phyloP scores from a whole-genome alignment of 2,797 vertebrate genomes.

The Thripadectes ignobilis region DNA sequence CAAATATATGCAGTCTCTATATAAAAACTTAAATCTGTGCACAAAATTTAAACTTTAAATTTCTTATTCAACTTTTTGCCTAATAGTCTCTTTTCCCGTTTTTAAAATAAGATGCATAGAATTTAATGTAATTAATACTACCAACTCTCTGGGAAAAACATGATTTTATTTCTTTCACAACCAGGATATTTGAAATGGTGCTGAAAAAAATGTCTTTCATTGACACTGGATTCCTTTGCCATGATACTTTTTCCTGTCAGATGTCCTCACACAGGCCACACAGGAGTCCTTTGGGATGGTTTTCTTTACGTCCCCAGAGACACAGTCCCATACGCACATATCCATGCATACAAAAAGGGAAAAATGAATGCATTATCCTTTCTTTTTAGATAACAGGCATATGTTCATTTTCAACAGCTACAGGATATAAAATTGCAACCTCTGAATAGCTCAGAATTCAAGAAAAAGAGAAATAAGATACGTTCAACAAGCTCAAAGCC shows the following conservation, averaged over 20 bases:
- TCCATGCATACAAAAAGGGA: not conserved
- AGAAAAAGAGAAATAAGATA: not conserved
- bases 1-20: not conserved
- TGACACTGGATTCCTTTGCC: not conserved
- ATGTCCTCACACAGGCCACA: not conserved
- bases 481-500: not conserved
- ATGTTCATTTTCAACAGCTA: not conserved
- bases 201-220: not conserved
- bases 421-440: not conserved
- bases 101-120: not conserved
- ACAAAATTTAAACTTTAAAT: not conserved
- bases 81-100: not conserved
- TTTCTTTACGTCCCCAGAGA: not conserved
- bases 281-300: not conserved
- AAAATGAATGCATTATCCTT: not conserved
- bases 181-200: not conserved
- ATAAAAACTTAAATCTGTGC: not conserved
- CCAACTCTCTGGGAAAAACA: not conserved
- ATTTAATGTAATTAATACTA: not conserved
- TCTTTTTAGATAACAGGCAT: not conserved
- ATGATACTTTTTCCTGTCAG: not conserved
- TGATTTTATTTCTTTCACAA: not conserved
- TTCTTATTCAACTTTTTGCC: not conserved
- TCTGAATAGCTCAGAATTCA: not conserved
- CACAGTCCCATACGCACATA: not conserved